Conservation (phyloP, 2,113 vertebrate species). For the Ctenomys sociabilis region DNA sequence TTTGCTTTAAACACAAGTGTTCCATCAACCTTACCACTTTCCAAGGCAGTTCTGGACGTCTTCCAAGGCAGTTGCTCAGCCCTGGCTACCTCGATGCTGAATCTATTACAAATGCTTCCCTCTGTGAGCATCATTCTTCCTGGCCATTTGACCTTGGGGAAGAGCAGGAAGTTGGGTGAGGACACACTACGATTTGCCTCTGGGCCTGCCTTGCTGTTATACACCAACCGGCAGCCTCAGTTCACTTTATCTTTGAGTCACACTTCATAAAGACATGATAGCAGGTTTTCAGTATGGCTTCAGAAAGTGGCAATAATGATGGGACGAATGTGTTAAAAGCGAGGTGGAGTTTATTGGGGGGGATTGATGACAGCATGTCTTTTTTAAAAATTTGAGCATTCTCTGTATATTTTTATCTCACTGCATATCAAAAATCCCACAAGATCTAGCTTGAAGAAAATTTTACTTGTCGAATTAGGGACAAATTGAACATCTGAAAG, state of each 20-base stretch:
- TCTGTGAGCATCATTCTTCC: neutral
- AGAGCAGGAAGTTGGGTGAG: neutral
- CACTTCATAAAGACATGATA: neutral
- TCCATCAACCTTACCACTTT: neutral
- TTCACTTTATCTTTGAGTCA: neutral
- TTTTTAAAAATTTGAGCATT: neutral
- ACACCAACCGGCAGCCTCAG: neutral
- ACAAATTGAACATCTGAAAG: neutral
- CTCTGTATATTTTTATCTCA: neutral
- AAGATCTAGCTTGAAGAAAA: neutral
- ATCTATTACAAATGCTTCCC: neutral
- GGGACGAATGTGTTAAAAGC: neutral
- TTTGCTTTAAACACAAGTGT: neutral
- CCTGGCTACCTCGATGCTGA: neutral
- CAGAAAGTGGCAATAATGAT: neutral
- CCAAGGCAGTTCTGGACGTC: neutral
- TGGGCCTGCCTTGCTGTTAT: neutral
- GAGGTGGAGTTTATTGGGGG: neutral
- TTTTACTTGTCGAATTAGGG: neutral
- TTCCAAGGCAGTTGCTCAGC: neutral
- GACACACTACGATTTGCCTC: neutral
- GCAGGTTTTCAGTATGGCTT: neutral
- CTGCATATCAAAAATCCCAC: neutral
- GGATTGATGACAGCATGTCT: neutral
- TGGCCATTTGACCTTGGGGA: neutral